Base-by-base conservation (phyloP, 2,888 invertebrate genomes). In the Lycophotia porphyrea region DNA sequence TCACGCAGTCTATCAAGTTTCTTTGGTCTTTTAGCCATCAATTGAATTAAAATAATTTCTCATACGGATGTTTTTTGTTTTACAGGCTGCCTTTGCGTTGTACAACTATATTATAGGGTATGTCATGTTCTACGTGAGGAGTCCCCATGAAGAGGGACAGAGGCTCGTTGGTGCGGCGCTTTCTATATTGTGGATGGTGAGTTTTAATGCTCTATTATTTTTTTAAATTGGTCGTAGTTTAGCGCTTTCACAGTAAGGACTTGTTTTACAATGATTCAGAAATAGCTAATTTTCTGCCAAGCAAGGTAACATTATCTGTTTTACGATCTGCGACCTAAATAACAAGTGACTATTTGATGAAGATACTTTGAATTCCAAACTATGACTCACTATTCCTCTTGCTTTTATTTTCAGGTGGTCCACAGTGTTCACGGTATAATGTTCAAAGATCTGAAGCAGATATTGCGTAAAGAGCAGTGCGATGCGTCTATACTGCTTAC, bases 71-170 rank as follows among this genome's bases (percentile, higher is more conserved):
- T n/a, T 42, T 44, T 34, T 2, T 18, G 13, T 31, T 74, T 74
- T 76, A 18, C 39, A 74, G 94, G 99, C 99, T 0, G 99, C 99
- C 0, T 99, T 99, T 94, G 99, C 99, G 1, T 95, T 99, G 1
- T 99, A 99, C 94, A 99, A 99, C 96, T 99, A 99, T 90, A 98
- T 99, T 88, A 99, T 99, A 87, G 99, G 99, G 2, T 99, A 99
- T 91, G 99, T 99, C 5, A 99, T 99, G 99, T 99, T 99, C 95
- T 99, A 99, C 91, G 99, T 99, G 4, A 97, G 99, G 73, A 98
- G 99, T 21, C 99, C 99, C 0, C 99, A 99, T 90, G 99, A 99
- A 91, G 98, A 99, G 66, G 99, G 99, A 0, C 99, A 99, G 90
- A 98, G 99, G 92, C 97, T 99, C 65, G 99, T 99, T 80, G 99